A percentile compares a stretch with the other conserved stretches of the same genome.
Conservation (phyloP, 2,113 vertebrate genomes). For the Xenopus tropicalis region DNA sequence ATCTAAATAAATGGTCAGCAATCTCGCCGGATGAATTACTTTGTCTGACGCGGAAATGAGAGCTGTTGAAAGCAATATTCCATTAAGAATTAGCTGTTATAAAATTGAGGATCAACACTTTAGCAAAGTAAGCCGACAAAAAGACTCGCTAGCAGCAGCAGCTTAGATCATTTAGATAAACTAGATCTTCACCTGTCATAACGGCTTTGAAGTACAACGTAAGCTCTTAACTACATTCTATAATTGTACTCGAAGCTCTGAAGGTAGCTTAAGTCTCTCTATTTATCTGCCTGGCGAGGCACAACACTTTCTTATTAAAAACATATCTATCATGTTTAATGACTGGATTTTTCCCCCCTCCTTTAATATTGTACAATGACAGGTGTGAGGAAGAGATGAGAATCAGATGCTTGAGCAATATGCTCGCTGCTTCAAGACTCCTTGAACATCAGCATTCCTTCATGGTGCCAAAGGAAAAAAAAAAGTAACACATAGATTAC, state of each 20-base stretch:
- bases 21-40: neutral
- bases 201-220: conserved; percentile 57
- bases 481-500: conserved; percentile 66
- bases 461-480: conserved; percentile 50
- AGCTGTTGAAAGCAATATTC: neutral
- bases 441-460: conserved; percentile 65
- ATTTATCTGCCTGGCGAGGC: conserved; percentile 77
- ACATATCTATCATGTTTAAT: conserved; percentile 82
- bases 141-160: conserved; percentile 36
- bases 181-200: conserved; percentile 52
- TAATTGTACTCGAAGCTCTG: conserved; percentile 60
- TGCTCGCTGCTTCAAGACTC: conserved; percentile 64
- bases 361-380: conserved; percentile 73
- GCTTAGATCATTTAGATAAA: conserved; percentile 49
- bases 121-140: conserved; percentile 11
- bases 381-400: conserved; percentile 69
- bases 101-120: conserved; percentile 1
- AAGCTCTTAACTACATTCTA: conserved; percentile 57
- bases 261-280: conserved; percentile 67
- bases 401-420: conserved; percentile 72
- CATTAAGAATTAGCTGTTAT: neutral
- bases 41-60: neutral
- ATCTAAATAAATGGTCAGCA: neutral
- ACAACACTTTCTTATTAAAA: conserved; percentile 80
- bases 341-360: conserved; percentile 67